Base-by-base conservation (phyloP, 92 coral and sea anemone genomes). In the Actinernus sp. region DNA sequence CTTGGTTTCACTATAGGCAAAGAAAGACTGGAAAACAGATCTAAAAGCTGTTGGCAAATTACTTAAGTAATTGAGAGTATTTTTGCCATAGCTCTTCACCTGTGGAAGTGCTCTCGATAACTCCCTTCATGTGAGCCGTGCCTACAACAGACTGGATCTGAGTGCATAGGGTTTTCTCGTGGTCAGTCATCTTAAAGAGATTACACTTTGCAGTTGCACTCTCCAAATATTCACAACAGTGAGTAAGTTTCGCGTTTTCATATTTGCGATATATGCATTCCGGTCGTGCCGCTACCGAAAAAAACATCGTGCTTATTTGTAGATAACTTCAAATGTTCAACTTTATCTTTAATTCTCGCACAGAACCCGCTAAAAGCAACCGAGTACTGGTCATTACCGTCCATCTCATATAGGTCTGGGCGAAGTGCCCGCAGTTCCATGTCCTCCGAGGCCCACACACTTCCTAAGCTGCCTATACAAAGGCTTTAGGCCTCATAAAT, bases 401-500 rank as follows among this genome's bases (percentile, higher is more conserved):
- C 81, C n/a, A n/a, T n/a, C n/a, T n/a, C 68, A 37, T 75, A 69
- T 31, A 75, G 46, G 40, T 71, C 80, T 14, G 74, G 80, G 23
- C 79, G 20, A 41, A 17, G 3, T 9, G 71, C 44, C 4, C 71
- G 39, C 5, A 69, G 72, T 21, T 68, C 85, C 10, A 44, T 11
- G 34, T 78, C 85, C 48, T 62, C 62, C 21, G 61, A 70, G 3
- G 68, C 26, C 87, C 80, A 80, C 50, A 68, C 69, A 31, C 63
- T 78, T 13, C 78, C 85, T 18, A 53, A 34, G 47, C 87, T 71
- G 21, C 68, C 87, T 26, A 71, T 26, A 71, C 74, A 0, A 30
- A 26, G 24, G 87, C 87, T 26, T 83, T 83, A 2, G 84, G 84
- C 26, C 77, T 41, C 84, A 75, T 75, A 45, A 83, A 83, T 2